Conservation (phyloP, 2,888 invertebrate genomes). For the Lycia hirtaria region DNA sequence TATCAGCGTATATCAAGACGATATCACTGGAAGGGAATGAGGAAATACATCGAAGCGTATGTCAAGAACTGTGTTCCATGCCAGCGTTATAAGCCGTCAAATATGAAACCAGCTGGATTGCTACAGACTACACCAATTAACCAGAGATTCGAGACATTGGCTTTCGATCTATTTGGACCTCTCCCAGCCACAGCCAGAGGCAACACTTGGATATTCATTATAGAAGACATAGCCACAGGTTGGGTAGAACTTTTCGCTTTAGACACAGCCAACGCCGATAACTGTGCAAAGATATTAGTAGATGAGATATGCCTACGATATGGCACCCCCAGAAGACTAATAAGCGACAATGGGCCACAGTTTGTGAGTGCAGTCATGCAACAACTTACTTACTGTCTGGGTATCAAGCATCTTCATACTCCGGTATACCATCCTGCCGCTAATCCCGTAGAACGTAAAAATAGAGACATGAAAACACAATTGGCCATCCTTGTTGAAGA, state of each 20-base stretch:
- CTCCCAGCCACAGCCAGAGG: constrained; percentile 20
- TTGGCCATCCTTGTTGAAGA: constrained; percentile 6
- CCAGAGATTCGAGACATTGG: constrained; percentile 46
- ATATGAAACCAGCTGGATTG: constrained; percentile 11
- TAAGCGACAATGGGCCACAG: constrained; percentile 57
- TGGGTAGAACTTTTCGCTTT: constrained; percentile 48
- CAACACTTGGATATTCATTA: constrained; percentile 40
- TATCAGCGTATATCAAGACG: constrained; percentile 12
- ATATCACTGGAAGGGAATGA: constrained; percentile 35
- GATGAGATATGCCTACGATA: constrained; percentile 56
- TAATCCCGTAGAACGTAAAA: constrained; percentile 28
- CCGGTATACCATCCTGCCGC: constrained; percentile 51
- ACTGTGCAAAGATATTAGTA: constrained; percentile 49
- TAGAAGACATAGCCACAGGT: constrained; percentile 42
- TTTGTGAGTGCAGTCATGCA: constrained; percentile 57
- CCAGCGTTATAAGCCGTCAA: constrained; percentile 52
- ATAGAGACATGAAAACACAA: constrained; percentile 23
- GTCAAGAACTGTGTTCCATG: constrained; percentile 47
- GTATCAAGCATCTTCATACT: constrained; percentile 45
- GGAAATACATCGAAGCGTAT: constrained; percentile 34
- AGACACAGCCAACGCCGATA: constrained; percentile 40
- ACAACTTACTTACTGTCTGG: constrained; percentile 41
- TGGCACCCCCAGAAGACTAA: constrained; percentile 50
- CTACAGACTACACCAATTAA: constrained; percentile 16
- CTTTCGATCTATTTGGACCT: constrained; percentile 52